Conservation (phyloP, 2,888 invertebrate genomes). For the Merodon equestris region DNA sequence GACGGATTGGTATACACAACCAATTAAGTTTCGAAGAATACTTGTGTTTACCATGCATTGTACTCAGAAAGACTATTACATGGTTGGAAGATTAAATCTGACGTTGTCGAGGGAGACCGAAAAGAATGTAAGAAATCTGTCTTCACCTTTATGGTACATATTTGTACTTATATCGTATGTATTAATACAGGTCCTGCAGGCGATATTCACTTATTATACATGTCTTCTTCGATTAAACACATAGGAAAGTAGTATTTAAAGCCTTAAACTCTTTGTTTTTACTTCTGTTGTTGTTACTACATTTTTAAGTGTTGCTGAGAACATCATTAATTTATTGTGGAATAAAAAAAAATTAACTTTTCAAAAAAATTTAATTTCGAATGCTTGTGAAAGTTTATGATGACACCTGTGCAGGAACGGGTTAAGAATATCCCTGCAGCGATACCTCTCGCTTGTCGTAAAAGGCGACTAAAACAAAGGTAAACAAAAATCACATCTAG, state of each 20-base stretch:
- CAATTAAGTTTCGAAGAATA: constrained; percentile 17
- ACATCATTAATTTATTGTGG: too few relatives aligned
- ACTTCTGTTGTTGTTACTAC: too few relatives aligned
- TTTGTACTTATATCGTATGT: not conserved
- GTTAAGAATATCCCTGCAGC: too few relatives aligned
- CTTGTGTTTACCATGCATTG: constrained; percentile 6
- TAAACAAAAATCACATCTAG: too few relatives aligned
- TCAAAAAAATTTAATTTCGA: too few relatives aligned
- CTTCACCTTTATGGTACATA: not conserved
- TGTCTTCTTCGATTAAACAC: constrained; percentile 24
- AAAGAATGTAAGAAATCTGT: constrained; percentile 4
- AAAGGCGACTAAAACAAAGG: too few relatives aligned
- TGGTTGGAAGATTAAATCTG: constrained; percentile 28
- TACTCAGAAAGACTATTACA: constrained; percentile 29
- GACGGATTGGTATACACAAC: constrained; percentile 24
- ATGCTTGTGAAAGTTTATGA: too few relatives aligned
- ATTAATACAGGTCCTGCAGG: constrained; percentile 28
- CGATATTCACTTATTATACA: constrained; percentile 33
- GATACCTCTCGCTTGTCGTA: too few relatives aligned
- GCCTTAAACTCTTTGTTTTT: too few relatives aligned
- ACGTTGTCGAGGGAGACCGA: constrained; percentile 37
- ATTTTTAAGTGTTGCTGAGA: too few relatives aligned
- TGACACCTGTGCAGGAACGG: too few relatives aligned
- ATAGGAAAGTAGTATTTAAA: not conserved
- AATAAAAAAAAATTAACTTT: too few relatives aligned